These are phyloP conservation scores for Lasioglossum villosulum DNA, from an alignment of 2,888 invertebrate species.

Conservation along the genomic window DNA sequence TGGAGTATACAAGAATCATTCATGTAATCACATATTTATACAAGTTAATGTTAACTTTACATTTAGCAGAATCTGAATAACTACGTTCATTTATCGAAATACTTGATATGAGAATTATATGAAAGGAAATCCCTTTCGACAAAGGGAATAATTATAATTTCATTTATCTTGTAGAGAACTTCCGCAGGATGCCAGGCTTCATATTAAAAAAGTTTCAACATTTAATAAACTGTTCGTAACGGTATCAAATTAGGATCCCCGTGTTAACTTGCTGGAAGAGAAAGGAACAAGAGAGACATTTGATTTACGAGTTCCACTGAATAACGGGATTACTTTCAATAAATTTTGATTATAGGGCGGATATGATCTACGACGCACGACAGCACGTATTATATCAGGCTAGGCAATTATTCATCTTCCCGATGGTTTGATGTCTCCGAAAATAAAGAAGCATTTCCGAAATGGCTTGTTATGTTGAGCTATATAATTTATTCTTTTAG, in stretches of 20 bases:
- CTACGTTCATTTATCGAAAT: background rate
- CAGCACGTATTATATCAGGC: conserved; percentile 27
- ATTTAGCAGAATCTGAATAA: background rate
- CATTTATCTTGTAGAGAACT: background rate
- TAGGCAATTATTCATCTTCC: conserved; percentile 26
- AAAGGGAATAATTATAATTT: background rate
- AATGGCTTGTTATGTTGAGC: background rate
- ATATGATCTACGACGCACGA: conserved; percentile 26
- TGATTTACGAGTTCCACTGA: conserved; percentile 48
- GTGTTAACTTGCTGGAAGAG: conserved; percentile 22
- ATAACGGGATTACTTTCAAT: conserved; percentile 50
- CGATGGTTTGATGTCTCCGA: background rate
- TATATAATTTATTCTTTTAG: background rate
- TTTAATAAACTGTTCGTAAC: conserved; percentile 23
- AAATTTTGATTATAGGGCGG: conserved; percentile 41
- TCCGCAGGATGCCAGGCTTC: background rate
- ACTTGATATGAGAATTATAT: too few relatives aligned
- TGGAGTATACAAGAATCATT: background rate
- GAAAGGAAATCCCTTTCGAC: too few relatives aligned
- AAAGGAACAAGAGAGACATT: conserved; percentile 11
- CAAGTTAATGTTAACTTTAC: background rate
- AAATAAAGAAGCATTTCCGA: conserved; percentile 5
- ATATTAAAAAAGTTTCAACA: conserved; percentile 10
- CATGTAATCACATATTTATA: background rate
- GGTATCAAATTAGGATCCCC: conserved; percentile 17